Evolutionary conservation across 1,140 invertebrate genomes (phyloP).

Genomic region (Drosophila kepulauana): DNA sequence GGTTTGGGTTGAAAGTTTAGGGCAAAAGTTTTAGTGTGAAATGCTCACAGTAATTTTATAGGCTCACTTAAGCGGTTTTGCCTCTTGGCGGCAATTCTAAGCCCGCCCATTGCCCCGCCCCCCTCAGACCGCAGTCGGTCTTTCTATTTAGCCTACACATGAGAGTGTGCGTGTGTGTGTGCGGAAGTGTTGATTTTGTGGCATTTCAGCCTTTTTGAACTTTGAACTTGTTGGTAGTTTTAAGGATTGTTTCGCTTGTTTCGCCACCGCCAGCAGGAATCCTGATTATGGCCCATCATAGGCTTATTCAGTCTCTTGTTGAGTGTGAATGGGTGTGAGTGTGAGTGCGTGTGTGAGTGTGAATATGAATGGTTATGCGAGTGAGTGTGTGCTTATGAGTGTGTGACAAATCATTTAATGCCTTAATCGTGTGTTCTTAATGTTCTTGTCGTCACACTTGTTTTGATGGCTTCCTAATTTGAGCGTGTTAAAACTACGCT

Average conservation of each 20-base stretch:
- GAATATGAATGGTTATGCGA: conserved; percentile 7
- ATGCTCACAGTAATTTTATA: conserved; percentile 81
- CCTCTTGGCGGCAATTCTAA: conserved; percentile 79
- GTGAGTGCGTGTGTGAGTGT: conserved; percentile 29
- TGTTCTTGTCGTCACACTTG: conserved; percentile 25
- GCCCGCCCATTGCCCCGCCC: conserved; percentile 12
- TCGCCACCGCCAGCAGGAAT: conserved; percentile 11
- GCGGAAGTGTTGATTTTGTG: conserved; percentile 73
- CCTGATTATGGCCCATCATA: conserved; percentile 49
- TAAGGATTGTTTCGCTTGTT: conserved; percentile 35
- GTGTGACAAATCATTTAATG: conserved; percentile 74
- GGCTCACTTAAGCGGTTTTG: conserved; percentile 78
- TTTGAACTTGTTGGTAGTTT: conserved; percentile 68
- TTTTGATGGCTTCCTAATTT: conserved; percentile 31
- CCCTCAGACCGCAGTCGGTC: conserved; percentile 23
- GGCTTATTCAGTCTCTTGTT: conserved; percentile 36
- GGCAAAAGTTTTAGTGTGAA: conserved; percentile 81
- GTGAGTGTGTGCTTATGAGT: conserved; percentile 30
- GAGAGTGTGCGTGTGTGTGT: conserved; percentile 20
- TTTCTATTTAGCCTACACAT: conserved; percentile 37
- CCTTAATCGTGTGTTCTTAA: conserved; percentile 48
- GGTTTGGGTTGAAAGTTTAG: conserved; percentile 28
- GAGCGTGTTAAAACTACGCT: background rate
- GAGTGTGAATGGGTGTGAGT: conserved; percentile 20
- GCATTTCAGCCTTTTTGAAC: conserved; percentile 81